A percentile compares a stretch with the other conserved stretches of the same genome.
Evolutionary conservation across 2,113 vertebrate genomes (phyloP).

Genomic region (Eudyptes chrysolophus): DNA sequence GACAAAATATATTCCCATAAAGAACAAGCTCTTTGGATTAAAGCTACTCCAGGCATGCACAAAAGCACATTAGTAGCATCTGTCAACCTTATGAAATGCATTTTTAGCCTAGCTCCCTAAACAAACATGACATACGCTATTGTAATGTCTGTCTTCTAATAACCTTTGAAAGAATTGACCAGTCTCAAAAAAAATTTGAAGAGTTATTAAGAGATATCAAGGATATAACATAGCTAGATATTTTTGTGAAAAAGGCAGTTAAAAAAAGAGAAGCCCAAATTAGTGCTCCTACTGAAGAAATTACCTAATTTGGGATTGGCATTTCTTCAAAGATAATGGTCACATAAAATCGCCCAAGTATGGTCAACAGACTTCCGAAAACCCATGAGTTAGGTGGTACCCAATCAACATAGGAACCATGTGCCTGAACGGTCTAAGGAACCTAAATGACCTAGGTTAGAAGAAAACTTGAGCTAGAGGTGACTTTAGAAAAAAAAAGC

Average conservation of each 20-base stretch:
- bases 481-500: not conserved
- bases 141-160: not conserved
- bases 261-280: not conserved
- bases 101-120: slow-evolving; percentile 5
- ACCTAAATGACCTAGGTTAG: not conserved
- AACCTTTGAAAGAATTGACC: not conserved
- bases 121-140: not conserved
- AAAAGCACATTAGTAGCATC: slow-evolving; percentile 40
- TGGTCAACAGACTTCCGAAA: not conserved
- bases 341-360: not conserved
- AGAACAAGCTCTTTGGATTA: slow-evolving; percentile 8
- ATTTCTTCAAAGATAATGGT: not conserved
- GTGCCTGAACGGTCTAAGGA: not conserved
- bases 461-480: not conserved
- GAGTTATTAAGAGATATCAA: not conserved
- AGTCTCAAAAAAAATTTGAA: not conserved
- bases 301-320: not conserved
- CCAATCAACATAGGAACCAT: not conserved
- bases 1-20: slow-evolving; percentile 37
- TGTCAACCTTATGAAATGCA: slow-evolving; percentile 14
- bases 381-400: not conserved
- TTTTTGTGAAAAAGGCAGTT: not conserved
- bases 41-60: not conserved
- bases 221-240: not conserved
- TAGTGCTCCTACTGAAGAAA: not conserved